phyloP scores from a whole-genome alignment of 2,888 invertebrate genomes.

The Nematopogon swammerdamellus region DNA sequence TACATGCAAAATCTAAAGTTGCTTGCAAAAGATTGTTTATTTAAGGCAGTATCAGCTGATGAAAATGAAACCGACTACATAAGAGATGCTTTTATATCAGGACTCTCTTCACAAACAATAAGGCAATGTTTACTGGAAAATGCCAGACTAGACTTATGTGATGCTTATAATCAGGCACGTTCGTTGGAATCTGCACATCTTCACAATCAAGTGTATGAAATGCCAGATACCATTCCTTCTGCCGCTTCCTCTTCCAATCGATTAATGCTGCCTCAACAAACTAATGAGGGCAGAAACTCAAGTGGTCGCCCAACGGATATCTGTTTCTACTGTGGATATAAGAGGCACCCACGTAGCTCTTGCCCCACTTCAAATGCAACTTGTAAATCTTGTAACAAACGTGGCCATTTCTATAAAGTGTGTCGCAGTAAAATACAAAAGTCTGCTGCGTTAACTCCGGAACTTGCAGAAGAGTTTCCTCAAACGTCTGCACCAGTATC shows the following conservation, averaged over 20 bases:
- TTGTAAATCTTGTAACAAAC: conserved; percentile 3
- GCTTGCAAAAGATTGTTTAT: not conserved
- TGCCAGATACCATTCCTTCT: not conserved
- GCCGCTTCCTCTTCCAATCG: not conserved
- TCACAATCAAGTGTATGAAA: not conserved
- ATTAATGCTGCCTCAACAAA: not conserved
- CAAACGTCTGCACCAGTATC: not conserved
- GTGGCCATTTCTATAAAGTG: conserved; percentile 3
- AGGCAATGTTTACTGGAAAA: not conserved
- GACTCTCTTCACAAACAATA: not conserved
- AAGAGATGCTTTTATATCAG: conserved; percentile 1
- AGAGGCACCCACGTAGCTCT: conserved; percentile 1
- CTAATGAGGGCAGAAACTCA: not conserved
- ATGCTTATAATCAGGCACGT: not conserved
- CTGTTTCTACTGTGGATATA: conserved; percentile 5
- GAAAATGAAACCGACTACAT: not conserved
- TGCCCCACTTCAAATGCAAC: conserved; percentile 3
- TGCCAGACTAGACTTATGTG: not conserved
- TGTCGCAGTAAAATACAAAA: not conserved
- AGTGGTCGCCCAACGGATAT: not conserved
- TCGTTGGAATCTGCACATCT: not conserved
- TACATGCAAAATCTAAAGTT: not conserved
- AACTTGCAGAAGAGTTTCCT: not conserved
- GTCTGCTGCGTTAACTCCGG: not conserved
- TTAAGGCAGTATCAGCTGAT: not conserved